phyloP scores from a whole-genome alignment of 2,113 vertebrate genomes.

The Neotoma lepida region DNA sequence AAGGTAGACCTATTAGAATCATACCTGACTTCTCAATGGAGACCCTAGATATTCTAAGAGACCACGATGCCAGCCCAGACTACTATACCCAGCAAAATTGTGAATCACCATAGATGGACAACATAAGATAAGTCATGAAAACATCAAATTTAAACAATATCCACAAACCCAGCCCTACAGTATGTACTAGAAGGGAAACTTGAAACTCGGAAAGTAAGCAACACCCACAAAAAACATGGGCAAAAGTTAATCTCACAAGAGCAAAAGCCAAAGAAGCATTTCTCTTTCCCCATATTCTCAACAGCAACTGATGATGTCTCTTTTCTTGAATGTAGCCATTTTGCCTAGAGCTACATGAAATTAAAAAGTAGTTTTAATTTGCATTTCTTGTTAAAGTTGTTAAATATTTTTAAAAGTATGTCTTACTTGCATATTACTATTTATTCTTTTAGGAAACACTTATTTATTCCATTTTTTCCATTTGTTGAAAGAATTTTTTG shows the following conservation, averaged over 20 bases:
- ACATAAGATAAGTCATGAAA: neutral
- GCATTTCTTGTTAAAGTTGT: neutral
- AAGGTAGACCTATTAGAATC: neutral
- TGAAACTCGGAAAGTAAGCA: neutral
- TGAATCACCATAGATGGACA: neutral
- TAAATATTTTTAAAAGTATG: neutral
- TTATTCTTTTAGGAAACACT: neutral
- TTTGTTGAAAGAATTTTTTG: neutral
- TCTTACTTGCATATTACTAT: too few relatives aligned
- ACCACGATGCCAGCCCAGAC: neutral
- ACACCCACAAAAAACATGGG: neutral
- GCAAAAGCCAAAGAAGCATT: neutral
- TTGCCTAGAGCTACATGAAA: neutral
- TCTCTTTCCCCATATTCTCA: neutral
- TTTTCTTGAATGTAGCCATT: neutral
- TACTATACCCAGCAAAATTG: neutral
- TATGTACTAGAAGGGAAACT: neutral
- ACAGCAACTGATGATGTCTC: neutral
- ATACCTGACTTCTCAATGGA: neutral
- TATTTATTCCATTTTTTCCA: neutral
- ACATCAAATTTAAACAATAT: neutral
- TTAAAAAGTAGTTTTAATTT: neutral
- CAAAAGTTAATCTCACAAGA: neutral
- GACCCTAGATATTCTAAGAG: neutral
- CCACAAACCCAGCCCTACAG: neutral